Evolutionary conservation across 2,888 invertebrate species (phyloP).

Genomic region (Chrysomela aeneicollis): DNA sequence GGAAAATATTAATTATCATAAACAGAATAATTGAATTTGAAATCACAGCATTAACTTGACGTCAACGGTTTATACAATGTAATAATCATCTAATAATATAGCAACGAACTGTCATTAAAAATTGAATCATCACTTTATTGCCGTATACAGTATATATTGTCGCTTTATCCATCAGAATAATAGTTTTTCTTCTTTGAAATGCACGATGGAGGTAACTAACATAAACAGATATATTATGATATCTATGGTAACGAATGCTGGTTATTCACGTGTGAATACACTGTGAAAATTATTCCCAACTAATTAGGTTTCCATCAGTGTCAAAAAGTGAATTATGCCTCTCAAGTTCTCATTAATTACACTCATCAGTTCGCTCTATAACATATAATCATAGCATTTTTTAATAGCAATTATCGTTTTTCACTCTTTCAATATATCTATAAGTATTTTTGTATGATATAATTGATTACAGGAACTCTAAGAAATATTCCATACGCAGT

Average conservation of each 20-base stretch:
- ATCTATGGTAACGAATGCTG: constrained; percentile 24
- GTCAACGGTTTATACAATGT: neutral
- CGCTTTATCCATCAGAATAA: neutral
- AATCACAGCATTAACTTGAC: neutral
- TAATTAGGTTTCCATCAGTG: constrained; percentile 23
- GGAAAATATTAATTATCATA: neutral
- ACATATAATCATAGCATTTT: neutral
- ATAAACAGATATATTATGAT: neutral
- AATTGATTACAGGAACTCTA: no score
- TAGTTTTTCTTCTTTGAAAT: neutral
- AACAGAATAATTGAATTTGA: neutral
- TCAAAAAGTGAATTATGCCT: no score
- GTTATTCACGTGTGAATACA: constrained; percentile 23
- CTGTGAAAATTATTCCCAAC: no score
- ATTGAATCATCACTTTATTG: neutral
- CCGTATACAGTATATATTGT: neutral
- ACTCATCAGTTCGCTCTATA: constrained; percentile 1
- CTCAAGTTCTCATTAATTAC: constrained; percentile 18
- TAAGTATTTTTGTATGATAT: no score
- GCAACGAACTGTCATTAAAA: neutral
- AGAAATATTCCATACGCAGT: no score
- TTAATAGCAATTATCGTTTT: no score
- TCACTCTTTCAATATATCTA: no score
- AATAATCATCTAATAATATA: neutral
- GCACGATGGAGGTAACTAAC: neutral